Percentiles rank a stretch among this genome's conserved stretches.
Conservation (phyloP, 1,140 invertebrate genomes). For the Euwallacea fornicatus region DNA sequence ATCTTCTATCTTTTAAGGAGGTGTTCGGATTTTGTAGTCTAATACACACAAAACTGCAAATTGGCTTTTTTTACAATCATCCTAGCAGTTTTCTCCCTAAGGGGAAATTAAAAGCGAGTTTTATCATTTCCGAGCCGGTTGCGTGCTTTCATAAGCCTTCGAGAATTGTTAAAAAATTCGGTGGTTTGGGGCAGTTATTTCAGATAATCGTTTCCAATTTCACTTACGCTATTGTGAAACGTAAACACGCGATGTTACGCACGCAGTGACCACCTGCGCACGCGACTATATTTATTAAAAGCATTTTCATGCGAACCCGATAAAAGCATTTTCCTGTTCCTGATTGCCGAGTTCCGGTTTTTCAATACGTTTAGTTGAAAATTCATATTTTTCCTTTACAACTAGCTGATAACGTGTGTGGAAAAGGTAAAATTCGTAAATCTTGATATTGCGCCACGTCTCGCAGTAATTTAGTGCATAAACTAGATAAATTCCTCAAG, state of each 20-base stretch:
- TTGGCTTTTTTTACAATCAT: too few relatives aligned
- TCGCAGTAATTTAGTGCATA: too few relatives aligned
- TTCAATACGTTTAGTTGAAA: not conserved
- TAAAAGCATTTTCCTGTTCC: slow-evolving; percentile 12
- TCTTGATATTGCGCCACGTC: too few relatives aligned
- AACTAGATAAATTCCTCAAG: too few relatives aligned
- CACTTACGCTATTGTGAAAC: slow-evolving; percentile 8
- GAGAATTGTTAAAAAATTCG: slow-evolving; percentile 1
- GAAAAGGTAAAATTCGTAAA: too few relatives aligned
- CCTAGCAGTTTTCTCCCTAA: too few relatives aligned
- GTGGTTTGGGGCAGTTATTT: not conserved
- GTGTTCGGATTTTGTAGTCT: too few relatives aligned
- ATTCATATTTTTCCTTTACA: too few relatives aligned
- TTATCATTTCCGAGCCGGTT: not conserved
- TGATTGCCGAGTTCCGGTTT: not conserved
- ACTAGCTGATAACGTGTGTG: too few relatives aligned
- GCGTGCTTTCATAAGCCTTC: not conserved
- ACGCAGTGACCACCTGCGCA: slow-evolving; percentile 7
- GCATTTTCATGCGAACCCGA: not conserved
- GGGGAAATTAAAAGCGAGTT: too few relatives aligned
- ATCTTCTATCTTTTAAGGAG: too few relatives aligned
- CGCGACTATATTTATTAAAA: slow-evolving; percentile 4
- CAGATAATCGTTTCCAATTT: slow-evolving; percentile 13
- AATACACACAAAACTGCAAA: too few relatives aligned
- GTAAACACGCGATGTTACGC: slow-evolving; percentile 3